A percentile compares a stretch with the other conserved stretches of the same genome.
These are phyloP conservation scores for Harpagus bidentatus DNA, from an alignment of 2,113 vertebrate genomes.

Conservation along the genomic window DNA sequence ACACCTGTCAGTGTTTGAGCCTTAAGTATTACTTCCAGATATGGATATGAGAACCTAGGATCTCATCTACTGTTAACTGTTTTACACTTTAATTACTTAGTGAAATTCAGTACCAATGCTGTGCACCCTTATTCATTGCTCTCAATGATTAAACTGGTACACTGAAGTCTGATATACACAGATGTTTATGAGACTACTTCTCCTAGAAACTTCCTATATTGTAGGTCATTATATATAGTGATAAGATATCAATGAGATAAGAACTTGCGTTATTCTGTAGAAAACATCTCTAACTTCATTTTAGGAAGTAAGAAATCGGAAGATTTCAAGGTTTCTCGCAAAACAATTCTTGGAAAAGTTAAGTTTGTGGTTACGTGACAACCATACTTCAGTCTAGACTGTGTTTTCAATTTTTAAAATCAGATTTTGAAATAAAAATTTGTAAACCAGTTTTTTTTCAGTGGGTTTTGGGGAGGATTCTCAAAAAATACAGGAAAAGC, in stretches of 20 bases:
- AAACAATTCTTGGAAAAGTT: background rate
- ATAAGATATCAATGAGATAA: background rate
- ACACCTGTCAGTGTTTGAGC: background rate
- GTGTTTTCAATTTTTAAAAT: background rate
- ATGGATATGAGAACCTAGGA: background rate
- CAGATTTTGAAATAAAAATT: background rate
- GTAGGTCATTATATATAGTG: background rate
- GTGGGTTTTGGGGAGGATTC: background rate
- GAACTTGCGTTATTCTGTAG: background rate
- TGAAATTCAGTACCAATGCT: background rate
- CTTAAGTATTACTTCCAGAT: background rate
- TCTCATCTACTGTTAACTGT: background rate
- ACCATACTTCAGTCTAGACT: background rate
- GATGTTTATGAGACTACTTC: background rate
- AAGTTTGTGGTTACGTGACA: background rate
- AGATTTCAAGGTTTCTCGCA: background rate
- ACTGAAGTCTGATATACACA: background rate
- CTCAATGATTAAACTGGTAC: background rate
- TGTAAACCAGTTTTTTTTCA: background rate
- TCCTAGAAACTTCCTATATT: background rate
- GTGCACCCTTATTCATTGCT: background rate
- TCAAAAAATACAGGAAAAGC: background rate
- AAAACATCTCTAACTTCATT: background rate
- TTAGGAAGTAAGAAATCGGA: background rate
- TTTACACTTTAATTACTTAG: background rate